A percentile compares a stretch with the other conserved stretches of the same genome.
phyloP scores from a whole-genome alignment of 2,888 invertebrate species.

The Carpatolechia fugitivella region DNA sequence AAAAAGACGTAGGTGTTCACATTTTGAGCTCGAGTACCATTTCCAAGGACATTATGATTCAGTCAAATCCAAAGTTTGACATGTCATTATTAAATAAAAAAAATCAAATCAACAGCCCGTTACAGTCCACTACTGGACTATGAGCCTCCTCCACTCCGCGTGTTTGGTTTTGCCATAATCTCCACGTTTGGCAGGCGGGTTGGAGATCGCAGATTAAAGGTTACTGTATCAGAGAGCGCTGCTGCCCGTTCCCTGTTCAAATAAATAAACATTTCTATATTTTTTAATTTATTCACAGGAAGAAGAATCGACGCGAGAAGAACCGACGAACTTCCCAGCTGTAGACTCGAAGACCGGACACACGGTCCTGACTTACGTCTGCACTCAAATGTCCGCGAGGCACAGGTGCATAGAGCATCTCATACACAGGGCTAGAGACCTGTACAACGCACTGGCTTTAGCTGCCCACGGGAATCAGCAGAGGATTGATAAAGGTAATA shows the following conservation, averaged over 20 bases:
- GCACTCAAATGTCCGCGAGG: constrained; percentile 40
- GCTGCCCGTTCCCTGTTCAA: neutral
- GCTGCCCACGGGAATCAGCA: constrained; percentile 33
- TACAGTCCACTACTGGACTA: too few relatives aligned
- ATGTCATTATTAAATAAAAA: too few relatives aligned
- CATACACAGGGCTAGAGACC: constrained; percentile 45
- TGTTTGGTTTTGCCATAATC: too few relatives aligned
- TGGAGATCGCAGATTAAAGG: too few relatives aligned
- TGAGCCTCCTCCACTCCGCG: too few relatives aligned
- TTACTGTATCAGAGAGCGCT: too few relatives aligned
- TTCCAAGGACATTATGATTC: too few relatives aligned
- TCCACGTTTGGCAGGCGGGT: too few relatives aligned
- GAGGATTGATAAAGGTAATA: constrained; percentile 50
- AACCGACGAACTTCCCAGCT: constrained; percentile 39
- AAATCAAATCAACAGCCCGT: too few relatives aligned
- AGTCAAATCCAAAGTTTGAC: too few relatives aligned
- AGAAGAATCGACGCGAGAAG: constrained; percentile 60
- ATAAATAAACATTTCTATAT: neutral
- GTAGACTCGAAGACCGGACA: constrained; percentile 52
- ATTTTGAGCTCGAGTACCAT: too few relatives aligned
- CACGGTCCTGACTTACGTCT: constrained; percentile 39
- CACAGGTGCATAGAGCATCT: constrained; percentile 42
- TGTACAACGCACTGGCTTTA: constrained; percentile 29
- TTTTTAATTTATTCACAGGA: constrained; percentile 33
- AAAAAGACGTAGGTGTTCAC: too few relatives aligned